phyloP scores from a whole-genome alignment of 2,113 vertebrate genomes.

The Gopherus flavomarginatus region DNA sequence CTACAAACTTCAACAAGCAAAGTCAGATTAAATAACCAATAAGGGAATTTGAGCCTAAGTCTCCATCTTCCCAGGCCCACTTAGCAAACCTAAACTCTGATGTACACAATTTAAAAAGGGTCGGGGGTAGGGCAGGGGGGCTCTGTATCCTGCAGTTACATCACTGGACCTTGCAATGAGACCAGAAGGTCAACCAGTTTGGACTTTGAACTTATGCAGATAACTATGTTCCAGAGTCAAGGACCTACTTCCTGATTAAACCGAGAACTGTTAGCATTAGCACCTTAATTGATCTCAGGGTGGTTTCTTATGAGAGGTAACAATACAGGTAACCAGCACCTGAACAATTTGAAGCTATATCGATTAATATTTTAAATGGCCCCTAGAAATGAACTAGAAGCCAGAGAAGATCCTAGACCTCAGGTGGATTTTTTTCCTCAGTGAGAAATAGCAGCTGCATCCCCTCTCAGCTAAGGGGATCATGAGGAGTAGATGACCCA shows the following conservation, averaged over 20 bases:
- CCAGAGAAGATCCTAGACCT: neutral
- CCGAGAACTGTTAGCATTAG: neutral
- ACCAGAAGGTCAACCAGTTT: neutral
- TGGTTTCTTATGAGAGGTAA: neutral
- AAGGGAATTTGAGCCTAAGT: neutral
- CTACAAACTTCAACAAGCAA: neutral
- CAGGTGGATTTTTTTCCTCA: neutral
- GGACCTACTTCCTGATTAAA: neutral
- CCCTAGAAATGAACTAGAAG: neutral
- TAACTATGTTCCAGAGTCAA: neutral
- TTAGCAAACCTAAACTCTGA: neutral
- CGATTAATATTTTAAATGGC: neutral
- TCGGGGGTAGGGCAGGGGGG: accelerated
- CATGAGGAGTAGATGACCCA: neutral
- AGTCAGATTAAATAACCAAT: neutral
- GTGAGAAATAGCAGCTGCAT: neutral
- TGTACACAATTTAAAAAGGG: neutral
- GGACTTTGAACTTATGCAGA: neutral
- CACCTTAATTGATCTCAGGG: neutral
- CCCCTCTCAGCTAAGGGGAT: neutral
- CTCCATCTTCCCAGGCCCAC: neutral
- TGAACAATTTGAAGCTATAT: neutral
- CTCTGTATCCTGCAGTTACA: neutral
- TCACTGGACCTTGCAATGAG: neutral
- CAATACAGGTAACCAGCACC: neutral